Conservation (phyloP, 2,797 vertebrate species). For the Galagoides demidoff region DNA sequence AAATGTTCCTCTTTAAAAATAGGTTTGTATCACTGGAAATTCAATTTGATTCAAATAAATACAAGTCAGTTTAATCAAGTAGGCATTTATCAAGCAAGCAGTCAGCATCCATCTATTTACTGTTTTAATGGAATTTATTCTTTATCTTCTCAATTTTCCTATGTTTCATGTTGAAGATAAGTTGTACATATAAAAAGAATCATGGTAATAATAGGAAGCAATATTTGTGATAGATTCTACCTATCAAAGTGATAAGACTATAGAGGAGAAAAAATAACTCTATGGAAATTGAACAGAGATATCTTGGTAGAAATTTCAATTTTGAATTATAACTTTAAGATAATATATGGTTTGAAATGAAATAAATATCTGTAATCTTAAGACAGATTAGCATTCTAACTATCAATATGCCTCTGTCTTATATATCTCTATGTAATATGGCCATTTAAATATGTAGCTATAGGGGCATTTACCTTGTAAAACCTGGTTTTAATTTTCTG, state of each 20-base stretch:
- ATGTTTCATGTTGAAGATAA: background rate
- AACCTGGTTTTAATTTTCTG: background rate
- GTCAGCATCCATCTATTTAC: background rate
- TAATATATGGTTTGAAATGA: background rate
- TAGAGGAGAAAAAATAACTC: background rate
- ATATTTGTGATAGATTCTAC: background rate
- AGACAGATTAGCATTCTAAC: background rate
- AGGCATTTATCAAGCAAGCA: background rate
- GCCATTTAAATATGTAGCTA: background rate
- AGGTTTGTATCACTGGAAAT: background rate
- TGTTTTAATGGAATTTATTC: conserved; percentile 1
- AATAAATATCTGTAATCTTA: background rate
- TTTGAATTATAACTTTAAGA: background rate
- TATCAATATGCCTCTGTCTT: background rate
- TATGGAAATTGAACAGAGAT: background rate
- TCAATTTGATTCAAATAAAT: background rate
- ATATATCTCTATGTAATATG: background rate
- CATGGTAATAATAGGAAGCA: background rate
- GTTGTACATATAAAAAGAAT: background rate
- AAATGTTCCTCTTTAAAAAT: background rate
- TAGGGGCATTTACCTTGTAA: background rate
- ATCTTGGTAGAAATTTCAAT: background rate
- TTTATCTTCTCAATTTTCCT: background rate
- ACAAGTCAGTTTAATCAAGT: background rate
- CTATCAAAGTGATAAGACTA: background rate